Evolutionary conservation across 2,888 invertebrate species (phyloP), one percentile per base, ranked within the genome.

Genomic region (Minunthozetes semirufus): DNA sequence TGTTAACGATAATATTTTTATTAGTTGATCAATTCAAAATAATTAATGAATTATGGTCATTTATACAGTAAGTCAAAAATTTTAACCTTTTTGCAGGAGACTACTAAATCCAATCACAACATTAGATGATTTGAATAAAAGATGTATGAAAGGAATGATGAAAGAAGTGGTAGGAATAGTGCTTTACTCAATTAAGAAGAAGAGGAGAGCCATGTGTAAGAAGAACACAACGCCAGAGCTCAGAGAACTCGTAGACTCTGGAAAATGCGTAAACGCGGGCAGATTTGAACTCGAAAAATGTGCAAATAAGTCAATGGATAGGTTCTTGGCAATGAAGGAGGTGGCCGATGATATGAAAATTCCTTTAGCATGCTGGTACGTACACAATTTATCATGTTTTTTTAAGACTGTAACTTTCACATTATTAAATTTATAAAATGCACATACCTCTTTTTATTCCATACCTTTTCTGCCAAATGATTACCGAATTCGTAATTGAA

Each of bases 281-380:
- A 33, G 38, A 6, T 6, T 9, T 15, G 29, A 17, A 6, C 1
- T 66, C 17, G 38, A 66, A 17, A 38, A 29, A 6, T 66, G 66
- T 11, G 38, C 38, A 33, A 66, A 66, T 6, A 66, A 38, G 6
- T n/a, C 38, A 1, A 5, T 66, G 17, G 66, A 66, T 9, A 33
- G 66, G 19, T 38, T 66, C 17, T 3, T 66, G 17, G 66, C 38
- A 6, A 66, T 66, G 66, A 66, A 38, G n/a, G 33, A 27, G 4
- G 38, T 19, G 9, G n/a, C 29, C 38, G 17, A 66, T 6, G 38
- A 66, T 19, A 9, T 66, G 33, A 66, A 66, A 19, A 66, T 66
- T n/a, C 66, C 66, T n/a, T 38, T 66, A n/a, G 66, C n/a, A 38
- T 66, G 66, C n/a, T 66, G 66, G 66, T 66, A 66, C 6, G 19